phyloP scores from a whole-genome alignment of 2,113 vertebrate genomes.

The Rattus rattus region DNA sequence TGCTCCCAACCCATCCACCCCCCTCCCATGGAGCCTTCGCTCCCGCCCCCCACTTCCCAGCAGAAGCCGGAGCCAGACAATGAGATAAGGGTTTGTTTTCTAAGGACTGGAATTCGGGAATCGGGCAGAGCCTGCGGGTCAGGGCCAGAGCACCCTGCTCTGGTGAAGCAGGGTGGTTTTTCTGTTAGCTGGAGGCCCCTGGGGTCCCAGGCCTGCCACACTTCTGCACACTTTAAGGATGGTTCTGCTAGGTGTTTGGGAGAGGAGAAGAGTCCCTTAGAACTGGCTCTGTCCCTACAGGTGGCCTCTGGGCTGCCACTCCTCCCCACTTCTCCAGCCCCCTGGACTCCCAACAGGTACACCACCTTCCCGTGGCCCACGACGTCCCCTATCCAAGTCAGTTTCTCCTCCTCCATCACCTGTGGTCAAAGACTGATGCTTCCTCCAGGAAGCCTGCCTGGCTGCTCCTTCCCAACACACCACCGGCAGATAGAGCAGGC shows the following conservation, averaged over 20 bases:
- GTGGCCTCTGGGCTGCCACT: not conserved
- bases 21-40: conserved; percentile 46
- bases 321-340: not conserved
- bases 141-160: not conserved
- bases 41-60: conserved; percentile 68
- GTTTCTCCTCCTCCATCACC: not conserved
- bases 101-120: conserved; percentile 41
- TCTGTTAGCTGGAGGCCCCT: not conserved
- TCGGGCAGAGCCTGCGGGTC: not conserved
- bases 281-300: not conserved
- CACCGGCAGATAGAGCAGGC: not conserved
- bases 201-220: not conserved
- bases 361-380: rapidly evolving
- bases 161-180: not conserved
- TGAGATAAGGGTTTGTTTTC: conserved; percentile 71
- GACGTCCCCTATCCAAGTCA: not conserved
- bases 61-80: conserved; percentile 63
- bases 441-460: conserved; percentile 33
- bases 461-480: not conserved
- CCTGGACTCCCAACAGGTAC: not conserved
- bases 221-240: not conserved
- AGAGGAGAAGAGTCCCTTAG: not conserved
- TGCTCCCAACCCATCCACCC: conserved; percentile 29
- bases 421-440: not conserved
- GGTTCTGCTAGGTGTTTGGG: too few species aligned